Conservation (phyloP, 1,140 invertebrate species). For the Bombus fervidus region DNA sequence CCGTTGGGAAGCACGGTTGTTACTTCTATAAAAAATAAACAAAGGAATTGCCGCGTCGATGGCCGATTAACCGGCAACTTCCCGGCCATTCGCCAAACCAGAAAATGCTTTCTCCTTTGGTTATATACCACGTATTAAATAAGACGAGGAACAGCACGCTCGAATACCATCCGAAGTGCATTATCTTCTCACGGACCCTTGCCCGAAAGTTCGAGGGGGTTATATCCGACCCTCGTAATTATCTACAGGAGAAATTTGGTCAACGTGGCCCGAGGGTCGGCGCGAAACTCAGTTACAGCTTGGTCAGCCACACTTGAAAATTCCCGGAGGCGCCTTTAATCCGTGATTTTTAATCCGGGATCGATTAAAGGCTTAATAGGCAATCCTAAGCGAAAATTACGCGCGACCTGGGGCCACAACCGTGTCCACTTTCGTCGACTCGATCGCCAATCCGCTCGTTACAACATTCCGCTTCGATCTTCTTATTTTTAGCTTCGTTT, state of each 20-base stretch:
- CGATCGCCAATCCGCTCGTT: not conserved
- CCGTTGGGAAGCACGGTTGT: not conserved
- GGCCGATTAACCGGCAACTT: not conserved
- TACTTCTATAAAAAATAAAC: slow-evolving; percentile 17
- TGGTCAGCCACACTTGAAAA: slow-evolving; percentile 71
- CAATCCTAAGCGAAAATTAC: slow-evolving; percentile 66
- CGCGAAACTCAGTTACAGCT: slow-evolving; percentile 78
- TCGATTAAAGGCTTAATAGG: slow-evolving; percentile 72
- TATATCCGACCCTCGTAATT: slow-evolving; percentile 78
- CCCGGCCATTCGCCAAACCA: too few relatives aligned
- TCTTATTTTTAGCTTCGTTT: not conserved
- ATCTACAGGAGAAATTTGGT: slow-evolving; percentile 79
- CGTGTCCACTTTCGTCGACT: not conserved
- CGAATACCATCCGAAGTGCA: slow-evolving; percentile 24
- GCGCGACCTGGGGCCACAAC: not conserved
- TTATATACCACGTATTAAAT: slow-evolving; percentile 1
- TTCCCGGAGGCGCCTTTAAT: slow-evolving; percentile 74
- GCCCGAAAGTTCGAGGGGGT: slow-evolving; percentile 17
- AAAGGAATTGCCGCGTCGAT: not conserved
- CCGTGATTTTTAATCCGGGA: slow-evolving; percentile 76
- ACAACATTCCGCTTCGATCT: too few relatives aligned
- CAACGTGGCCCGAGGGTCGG: slow-evolving; percentile 73
- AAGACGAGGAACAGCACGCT: slow-evolving; percentile 24
- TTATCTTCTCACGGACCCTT: slow-evolving; percentile 50
- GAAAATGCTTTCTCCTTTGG: too few relatives aligned